A percentile compares a stretch with the other conserved stretches of the same genome.
phyloP scores from a whole-genome alignment of 2,888 invertebrate genomes.

The Neoascia interrupta region DNA sequence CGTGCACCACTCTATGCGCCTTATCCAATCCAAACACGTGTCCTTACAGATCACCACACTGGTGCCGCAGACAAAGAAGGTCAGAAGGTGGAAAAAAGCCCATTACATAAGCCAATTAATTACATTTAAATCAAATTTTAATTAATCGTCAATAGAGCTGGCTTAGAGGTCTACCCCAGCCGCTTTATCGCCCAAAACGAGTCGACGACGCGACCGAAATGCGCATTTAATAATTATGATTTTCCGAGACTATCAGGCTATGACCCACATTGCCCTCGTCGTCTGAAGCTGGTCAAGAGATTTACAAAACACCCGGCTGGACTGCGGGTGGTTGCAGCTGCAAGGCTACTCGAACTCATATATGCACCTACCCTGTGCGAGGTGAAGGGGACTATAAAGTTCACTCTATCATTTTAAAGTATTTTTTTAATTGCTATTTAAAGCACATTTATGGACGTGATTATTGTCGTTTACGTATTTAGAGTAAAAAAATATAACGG shows the following conservation, averaged over 20 bases:
- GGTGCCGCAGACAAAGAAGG: slow-evolving; percentile 44
- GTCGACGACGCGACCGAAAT: no score
- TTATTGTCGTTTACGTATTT: slow-evolving; percentile 46
- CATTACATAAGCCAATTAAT: slow-evolving; percentile 61
- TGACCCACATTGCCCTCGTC: slow-evolving; percentile 37
- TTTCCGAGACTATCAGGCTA: slow-evolving; percentile 42
- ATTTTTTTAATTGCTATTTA: slow-evolving; percentile 22
- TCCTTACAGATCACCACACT: slow-evolving; percentile 61
- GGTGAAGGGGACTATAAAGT: no score
- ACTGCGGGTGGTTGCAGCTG: no score
- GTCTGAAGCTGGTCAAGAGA: no score
- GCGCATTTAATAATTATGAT: slow-evolving; percentile 46
- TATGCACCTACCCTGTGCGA: no score
- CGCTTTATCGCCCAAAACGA: no score
- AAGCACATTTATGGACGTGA: slow-evolving; percentile 10
- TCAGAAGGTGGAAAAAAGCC: slow-evolving; percentile 39
- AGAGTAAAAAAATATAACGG: slow-evolving; percentile 3
- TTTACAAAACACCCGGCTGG: no score
- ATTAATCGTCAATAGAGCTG: slow-evolving; percentile 36
- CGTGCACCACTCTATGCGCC: not conserved
- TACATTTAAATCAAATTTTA: slow-evolving; percentile 60
- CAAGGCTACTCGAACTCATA: no score
- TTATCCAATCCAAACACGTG: slow-evolving; percentile 55
- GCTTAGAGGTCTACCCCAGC: not conserved
- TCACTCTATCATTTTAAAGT: slow-evolving; percentile 4